phyloP scores from a whole-genome alignment of 2,888 invertebrate genomes.

The Argynnis bischoffii region DNA sequence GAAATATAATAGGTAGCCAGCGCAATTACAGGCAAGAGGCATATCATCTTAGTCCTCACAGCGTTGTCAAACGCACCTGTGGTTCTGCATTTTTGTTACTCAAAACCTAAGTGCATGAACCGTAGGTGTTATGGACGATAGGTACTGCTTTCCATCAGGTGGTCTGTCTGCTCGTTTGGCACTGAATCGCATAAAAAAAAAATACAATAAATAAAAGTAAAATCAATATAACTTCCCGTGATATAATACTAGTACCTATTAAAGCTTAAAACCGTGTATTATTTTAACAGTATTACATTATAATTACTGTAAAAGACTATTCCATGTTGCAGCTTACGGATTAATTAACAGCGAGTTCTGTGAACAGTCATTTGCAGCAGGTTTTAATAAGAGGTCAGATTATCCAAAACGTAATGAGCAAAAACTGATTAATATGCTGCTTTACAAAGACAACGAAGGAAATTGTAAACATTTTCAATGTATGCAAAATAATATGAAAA shows the following conservation, averaged over 20 bases:
- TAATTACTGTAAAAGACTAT: conserved; percentile 19
- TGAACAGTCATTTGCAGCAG: conserved; percentile 39
- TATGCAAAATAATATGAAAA: conserved; percentile 19
- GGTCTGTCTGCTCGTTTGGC: too few species aligned
- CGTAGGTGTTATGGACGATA: too few species aligned
- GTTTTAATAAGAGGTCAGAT: conserved; percentile 32
- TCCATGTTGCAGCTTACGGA: conserved; percentile 50
- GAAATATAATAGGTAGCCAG: too few species aligned
- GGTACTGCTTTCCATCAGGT: too few species aligned
- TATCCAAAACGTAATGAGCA: conserved; percentile 6
- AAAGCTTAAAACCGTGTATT: conserved; percentile 5
- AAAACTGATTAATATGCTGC: conserved; percentile 20
- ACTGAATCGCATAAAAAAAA: too few species aligned
- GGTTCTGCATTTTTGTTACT: too few species aligned
- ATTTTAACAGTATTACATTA: background rate
- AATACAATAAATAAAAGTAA: background rate
- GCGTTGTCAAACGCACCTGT: too few species aligned
- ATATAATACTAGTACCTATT: background rate
- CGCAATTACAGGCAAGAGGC: too few species aligned
- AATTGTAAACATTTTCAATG: conserved; percentile 29
- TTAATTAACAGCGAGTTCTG: conserved; percentile 56
- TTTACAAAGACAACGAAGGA: conserved; percentile 10
- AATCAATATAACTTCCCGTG: conserved; percentile 7
- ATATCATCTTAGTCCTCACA: too few species aligned
- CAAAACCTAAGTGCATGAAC: too few species aligned